Evolutionary conservation across 2,113 vertebrate genomes (phyloP).

Genomic region (Conger conger): DNA sequence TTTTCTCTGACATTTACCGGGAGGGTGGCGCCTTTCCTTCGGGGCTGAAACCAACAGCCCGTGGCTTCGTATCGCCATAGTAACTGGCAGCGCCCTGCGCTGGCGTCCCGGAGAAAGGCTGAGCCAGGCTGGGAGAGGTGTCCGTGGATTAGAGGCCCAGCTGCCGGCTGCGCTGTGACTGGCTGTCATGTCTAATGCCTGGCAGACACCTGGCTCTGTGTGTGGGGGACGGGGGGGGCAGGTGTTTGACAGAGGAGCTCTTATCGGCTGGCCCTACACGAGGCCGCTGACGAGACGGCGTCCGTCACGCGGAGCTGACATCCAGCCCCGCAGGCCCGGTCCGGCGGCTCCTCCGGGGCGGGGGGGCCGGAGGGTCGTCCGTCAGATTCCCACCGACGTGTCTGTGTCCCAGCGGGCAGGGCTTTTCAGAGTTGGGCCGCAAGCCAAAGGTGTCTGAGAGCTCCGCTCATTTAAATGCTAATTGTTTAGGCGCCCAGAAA

Average conservation of each 20-base stretch:
- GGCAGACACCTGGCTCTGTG: background rate
- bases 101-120: background rate
- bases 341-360: conserved; percentile 18
- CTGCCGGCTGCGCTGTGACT: background rate
- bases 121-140: background rate
- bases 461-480: conserved; percentile 42
- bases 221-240: background rate
- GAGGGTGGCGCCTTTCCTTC: background rate
- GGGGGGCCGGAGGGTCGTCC: conserved; percentile 9
- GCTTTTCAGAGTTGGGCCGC: conserved; percentile 25
- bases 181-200: background rate
- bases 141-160: background rate
- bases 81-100: background rate
- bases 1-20: background rate
- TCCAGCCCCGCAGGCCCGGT: conserved; percentile 16
- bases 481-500: conserved; percentile 21
- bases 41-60: background rate
- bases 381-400: background rate
- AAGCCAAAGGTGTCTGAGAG: conserved; percentile 23
- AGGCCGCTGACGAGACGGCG: background rate
- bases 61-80: background rate
- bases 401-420: conserved; percentile 11
- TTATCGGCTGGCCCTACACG: background rate
- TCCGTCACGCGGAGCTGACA: conserved; percentile 23
- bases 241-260: background rate